Evolutionary conservation across 2,888 invertebrate species (phyloP).

Genomic region (Amiota minor): DNA sequence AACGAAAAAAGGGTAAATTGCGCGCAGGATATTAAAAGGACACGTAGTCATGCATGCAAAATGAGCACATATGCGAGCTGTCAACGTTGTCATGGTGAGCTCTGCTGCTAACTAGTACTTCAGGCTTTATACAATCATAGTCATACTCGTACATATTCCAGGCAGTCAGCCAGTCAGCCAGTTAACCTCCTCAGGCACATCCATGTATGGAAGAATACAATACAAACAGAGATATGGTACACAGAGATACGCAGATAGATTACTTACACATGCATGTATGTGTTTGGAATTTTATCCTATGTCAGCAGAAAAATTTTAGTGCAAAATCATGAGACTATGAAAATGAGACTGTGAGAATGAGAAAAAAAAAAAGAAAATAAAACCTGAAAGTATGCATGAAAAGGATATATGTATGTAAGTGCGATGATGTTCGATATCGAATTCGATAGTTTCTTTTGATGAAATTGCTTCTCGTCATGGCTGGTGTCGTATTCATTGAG

Average conservation of each 20-base stretch:
- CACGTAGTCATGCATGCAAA: conserved; percentile 61
- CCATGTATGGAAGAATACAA: background rate
- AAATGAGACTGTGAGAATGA: conserved; percentile 9
- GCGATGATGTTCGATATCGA: background rate
- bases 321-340: conserved; percentile 23
- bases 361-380: background rate
- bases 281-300: background rate
- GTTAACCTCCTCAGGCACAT: conserved; percentile 14
- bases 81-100: conserved; percentile 31
- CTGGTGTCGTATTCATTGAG: background rate
- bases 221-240: background rate
- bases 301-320: conserved; percentile 24
- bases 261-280: background rate
- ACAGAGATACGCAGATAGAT: background rate
- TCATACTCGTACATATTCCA: background rate
- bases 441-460: conserved; percentile 7
- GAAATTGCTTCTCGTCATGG: conserved; percentile 2
- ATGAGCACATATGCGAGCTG: conserved; percentile 55
- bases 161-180: background rate
- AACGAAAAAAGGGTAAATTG: conserved; percentile 30
- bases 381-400: background rate
- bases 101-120: background rate
- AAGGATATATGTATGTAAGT: conserved; percentile 6
- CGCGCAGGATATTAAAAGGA: conserved; percentile 64
- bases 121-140: no score